Evolutionary conservation across 2,113 vertebrate genomes (phyloP).

Genomic region (Platichthys flesus): DNA sequence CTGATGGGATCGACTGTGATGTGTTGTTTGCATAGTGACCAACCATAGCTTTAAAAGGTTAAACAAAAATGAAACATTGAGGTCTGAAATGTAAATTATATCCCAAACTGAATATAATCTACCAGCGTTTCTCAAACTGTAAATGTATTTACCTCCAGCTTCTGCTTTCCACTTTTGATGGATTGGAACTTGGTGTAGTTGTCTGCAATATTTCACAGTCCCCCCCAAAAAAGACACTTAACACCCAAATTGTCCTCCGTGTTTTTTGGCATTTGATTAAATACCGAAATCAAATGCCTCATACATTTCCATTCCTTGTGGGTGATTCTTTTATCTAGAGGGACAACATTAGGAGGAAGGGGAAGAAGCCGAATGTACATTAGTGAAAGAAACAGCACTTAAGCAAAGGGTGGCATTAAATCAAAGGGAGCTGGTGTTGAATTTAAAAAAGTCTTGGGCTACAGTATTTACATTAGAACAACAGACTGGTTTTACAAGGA

Average conservation of each 20-base stretch:
- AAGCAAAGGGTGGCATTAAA: constrained; percentile 9
- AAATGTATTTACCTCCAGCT: neutral
- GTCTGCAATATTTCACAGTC: neutral
- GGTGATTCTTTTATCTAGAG: constrained; percentile 23
- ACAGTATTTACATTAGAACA: neutral
- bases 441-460: constrained; percentile 1
- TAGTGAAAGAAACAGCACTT: constrained; percentile 1
- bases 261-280: constrained; percentile 38
- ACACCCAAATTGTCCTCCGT: neutral
- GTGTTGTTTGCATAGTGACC: no score
- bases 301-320: constrained; percentile 26
- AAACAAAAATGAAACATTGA: no score
- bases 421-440: neutral
- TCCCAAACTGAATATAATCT: neutral
- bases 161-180: neutral
- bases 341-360: constrained; percentile 8
- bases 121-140: neutral
- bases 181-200: constrained; percentile 2
- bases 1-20: no score
- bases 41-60: no score
- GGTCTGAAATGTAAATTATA: neutral
- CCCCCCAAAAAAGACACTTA: no score
- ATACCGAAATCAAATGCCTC: constrained; percentile 29
- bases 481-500: neutral
- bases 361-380: neutral